Percentiles rank a stretch among this genome's conserved stretches.
phyloP scores from a whole-genome alignment of 2,113 vertebrate genomes.

The Cephalopterus ornatus region DNA sequence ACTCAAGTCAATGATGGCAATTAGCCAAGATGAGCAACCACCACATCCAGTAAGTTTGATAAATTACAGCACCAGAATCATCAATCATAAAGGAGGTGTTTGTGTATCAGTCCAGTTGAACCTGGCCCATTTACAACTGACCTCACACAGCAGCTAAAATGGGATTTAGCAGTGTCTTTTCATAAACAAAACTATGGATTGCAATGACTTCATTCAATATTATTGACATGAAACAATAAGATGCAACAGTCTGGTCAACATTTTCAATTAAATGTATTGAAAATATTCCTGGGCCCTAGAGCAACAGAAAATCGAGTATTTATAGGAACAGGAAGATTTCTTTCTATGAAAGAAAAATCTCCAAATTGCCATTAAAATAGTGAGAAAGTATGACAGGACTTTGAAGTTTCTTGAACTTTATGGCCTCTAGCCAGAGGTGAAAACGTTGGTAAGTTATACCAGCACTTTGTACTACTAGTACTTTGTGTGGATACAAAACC shows the following conservation, averaged over 20 bases:
- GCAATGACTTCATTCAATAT: slow-evolving; percentile 18
- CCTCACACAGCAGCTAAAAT: slow-evolving; percentile 26
- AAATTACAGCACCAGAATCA: background rate
- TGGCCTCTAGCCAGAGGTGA: background rate
- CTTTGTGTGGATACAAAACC: background rate
- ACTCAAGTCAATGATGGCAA: background rate
- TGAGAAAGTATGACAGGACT: background rate
- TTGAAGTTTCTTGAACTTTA: background rate
- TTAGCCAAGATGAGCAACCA: background rate
- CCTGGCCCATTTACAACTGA: slow-evolving; percentile 30
- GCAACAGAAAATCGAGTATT: background rate
- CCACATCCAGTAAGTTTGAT: background rate
- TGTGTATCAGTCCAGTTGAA: background rate
- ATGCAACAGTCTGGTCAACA: slow-evolving; percentile 7
- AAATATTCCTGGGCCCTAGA: background rate
- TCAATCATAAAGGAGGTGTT: background rate
- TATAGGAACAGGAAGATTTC: background rate
- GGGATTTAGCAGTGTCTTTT: slow-evolving; percentile 29
- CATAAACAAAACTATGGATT: background rate
- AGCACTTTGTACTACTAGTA: background rate
- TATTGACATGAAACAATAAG: background rate
- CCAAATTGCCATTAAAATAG: background rate
- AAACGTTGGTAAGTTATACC: background rate
- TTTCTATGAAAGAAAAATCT: background rate
- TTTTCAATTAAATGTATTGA: slow-evolving; percentile 9